Evolutionary conservation across 2,888 invertebrate genomes (phyloP).

Genomic region (Macaria notata): DNA sequence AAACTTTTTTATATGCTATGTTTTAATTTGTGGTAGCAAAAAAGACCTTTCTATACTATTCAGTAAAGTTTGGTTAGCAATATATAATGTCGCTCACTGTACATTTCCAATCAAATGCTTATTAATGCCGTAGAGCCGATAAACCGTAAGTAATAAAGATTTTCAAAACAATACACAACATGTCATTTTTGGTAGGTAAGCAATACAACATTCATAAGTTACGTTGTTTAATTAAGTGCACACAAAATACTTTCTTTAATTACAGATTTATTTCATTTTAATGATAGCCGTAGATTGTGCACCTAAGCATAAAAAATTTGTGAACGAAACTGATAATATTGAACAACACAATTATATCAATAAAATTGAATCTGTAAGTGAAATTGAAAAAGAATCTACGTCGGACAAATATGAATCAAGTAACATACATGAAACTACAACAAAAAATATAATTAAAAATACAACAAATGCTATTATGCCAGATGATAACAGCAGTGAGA

Average conservation of each 20-base stretch:
- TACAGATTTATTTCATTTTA: conserved; percentile 41
- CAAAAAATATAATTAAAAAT: not conserved
- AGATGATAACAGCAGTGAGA: not conserved
- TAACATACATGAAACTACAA: not conserved
- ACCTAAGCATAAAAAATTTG: conserved; percentile 48
- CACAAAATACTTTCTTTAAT: conserved; percentile 13
- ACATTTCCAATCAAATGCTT: conserved; percentile 6
- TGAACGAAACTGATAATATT: conserved; percentile 43
- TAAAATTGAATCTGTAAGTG: not conserved
- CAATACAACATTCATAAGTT: not conserved
- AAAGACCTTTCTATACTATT: too few relatives aligned
- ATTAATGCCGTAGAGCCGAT: conserved; percentile 3
- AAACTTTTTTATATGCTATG: too few relatives aligned
- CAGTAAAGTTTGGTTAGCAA: too few relatives aligned
- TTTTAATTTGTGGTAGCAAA: too few relatives aligned
- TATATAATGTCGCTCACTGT: conserved; percentile 4
- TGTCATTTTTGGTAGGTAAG: conserved; percentile 43
- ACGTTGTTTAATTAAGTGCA: too few relatives aligned
- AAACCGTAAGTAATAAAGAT: conserved; percentile 6
- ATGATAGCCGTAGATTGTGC: conserved; percentile 39
- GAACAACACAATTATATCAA: too few relatives aligned
- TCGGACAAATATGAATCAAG: not conserved
- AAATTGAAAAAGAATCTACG: not conserved
- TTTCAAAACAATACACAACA: conserved; percentile 29
- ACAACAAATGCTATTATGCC: not conserved